These are phyloP conservation scores for Caenorhabditis virilis DNA, from an alignment of 2,888 invertebrate genomes.

Conservation along the genomic window DNA sequence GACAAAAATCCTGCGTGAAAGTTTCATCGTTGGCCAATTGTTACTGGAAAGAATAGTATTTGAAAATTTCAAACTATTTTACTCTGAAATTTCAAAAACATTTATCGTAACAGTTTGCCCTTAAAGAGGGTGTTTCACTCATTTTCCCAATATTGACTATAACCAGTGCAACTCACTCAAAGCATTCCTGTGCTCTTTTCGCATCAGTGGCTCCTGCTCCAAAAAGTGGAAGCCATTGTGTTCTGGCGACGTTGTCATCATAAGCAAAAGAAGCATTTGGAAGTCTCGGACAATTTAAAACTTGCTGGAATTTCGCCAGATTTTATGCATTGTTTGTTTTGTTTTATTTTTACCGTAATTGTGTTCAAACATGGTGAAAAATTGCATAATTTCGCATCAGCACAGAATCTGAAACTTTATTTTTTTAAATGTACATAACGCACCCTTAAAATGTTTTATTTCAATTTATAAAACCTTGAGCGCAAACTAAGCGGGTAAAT, in stretches of 20 bases:
- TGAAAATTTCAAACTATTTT: no score
- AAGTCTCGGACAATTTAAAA: conserved; percentile 2
- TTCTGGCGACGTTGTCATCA: conserved; percentile 22
- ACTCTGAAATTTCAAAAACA: no score
- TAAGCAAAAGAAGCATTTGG: conserved; percentile 16
- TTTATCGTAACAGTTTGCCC: no score
- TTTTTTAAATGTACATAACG: no score
- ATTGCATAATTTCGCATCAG: conserved; percentile 16
- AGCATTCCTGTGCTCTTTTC: conserved; percentile 27
- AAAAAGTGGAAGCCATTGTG: conserved; percentile 31
- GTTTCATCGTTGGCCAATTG: conserved; percentile 34
- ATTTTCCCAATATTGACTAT: no score
- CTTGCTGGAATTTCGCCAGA: neutral
- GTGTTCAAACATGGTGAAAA: conserved; percentile 17
- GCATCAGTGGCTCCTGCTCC: conserved; percentile 30
- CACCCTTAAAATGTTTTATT: no score
- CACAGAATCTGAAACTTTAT: conserved; percentile 8
- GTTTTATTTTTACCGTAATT: conserved; percentile 14
- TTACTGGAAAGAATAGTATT: conserved; percentile 35
- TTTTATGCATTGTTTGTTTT: neutral
- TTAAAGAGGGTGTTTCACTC: no score
- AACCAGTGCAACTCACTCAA: no score
- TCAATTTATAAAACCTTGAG: no score
- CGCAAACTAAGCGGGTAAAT: no score
- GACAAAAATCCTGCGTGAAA: conserved; percentile 20